These are phyloP conservation scores for Limnephilus lunatus DNA, from an alignment of 2,888 invertebrate species.

Conservation along the genomic window DNA sequence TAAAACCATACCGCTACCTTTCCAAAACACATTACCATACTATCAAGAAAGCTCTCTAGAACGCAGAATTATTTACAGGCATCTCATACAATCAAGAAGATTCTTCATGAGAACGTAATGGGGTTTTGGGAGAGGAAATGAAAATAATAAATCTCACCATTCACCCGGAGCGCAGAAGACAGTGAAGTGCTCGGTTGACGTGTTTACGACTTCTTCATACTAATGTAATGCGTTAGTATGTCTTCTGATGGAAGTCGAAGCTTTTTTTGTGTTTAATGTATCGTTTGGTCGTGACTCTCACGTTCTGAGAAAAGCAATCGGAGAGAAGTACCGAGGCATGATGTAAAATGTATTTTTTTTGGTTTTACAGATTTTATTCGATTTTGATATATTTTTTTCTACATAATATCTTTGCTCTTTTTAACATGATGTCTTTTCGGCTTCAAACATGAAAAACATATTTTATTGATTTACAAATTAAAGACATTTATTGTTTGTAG, in stretches of 20 bases:
- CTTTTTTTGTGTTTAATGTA: background rate
- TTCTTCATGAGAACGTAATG: background rate
- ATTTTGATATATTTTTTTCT: background rate
- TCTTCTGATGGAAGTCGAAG: background rate
- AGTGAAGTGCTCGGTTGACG: slow-evolving; percentile 2
- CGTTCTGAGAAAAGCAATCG: background rate
- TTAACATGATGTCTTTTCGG: background rate
- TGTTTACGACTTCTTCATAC: background rate
- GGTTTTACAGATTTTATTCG: background rate
- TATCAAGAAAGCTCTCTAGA: background rate
- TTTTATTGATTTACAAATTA: no score
- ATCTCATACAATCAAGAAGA: background rate
- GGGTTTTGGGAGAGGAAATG: background rate
- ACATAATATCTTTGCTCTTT: background rate
- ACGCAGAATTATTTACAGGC: background rate
- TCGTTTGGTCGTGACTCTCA: background rate
- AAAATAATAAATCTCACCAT: slow-evolving; percentile 2
- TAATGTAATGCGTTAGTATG: background rate
- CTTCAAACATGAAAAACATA: background rate
- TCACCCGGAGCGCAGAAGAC: background rate
- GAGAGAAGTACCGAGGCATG: background rate
- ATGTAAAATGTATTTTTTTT: background rate
- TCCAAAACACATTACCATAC: background rate
- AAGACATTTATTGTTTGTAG: background rate
- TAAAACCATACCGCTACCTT: background rate